Percentiles rank a stretch among this genome's conserved stretches.
Conservation (phyloP, 2,797 vertebrate species). For the Poeciliopsis paucimaculata region DNA sequence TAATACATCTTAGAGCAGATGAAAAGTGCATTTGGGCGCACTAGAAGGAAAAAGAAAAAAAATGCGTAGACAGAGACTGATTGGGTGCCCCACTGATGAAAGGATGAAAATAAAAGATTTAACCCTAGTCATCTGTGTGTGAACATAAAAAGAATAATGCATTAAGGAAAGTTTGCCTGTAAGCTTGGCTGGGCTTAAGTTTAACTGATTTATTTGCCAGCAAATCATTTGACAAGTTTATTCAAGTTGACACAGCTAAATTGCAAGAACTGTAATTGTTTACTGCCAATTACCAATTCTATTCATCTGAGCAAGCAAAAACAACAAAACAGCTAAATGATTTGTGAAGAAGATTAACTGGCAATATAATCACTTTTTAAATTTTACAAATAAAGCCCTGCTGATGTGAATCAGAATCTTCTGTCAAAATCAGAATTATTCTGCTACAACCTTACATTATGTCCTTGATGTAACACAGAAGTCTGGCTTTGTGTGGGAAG, state of each 20-base stretch:
- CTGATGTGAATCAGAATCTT: background rate
- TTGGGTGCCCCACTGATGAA: conserved; percentile 67
- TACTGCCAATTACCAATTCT: conserved; percentile 15
- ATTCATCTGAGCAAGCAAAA: conserved; percentile 21
- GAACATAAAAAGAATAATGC: conserved; percentile 34
- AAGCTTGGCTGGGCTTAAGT: conserved; percentile 29
- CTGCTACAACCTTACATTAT: background rate
- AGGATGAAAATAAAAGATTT: conserved; percentile 74
- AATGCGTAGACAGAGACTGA: conserved; percentile 53
- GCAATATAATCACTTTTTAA: background rate
- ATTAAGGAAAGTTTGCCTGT: conserved; percentile 38
- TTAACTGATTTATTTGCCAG: conserved; percentile 24
- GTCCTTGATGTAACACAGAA: background rate
- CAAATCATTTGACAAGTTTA: conserved; percentile 11
- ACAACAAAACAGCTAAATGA: background rate
- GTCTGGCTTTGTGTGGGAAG: background rate
- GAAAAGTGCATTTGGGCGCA: conserved; percentile 79
- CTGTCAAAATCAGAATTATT: background rate
- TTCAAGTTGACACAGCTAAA: background rate
- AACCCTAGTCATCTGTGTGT: conserved; percentile 66
- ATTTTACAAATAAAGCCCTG: background rate
- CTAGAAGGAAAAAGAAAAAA: conserved; percentile 51
- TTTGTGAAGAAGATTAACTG: background rate
- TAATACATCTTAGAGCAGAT: conserved; percentile 85
- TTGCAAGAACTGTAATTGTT: conserved; percentile 21